phyloP scores from a whole-genome alignment of 2,888 invertebrate genomes.

The Petrolisthes cinctipes region DNA sequence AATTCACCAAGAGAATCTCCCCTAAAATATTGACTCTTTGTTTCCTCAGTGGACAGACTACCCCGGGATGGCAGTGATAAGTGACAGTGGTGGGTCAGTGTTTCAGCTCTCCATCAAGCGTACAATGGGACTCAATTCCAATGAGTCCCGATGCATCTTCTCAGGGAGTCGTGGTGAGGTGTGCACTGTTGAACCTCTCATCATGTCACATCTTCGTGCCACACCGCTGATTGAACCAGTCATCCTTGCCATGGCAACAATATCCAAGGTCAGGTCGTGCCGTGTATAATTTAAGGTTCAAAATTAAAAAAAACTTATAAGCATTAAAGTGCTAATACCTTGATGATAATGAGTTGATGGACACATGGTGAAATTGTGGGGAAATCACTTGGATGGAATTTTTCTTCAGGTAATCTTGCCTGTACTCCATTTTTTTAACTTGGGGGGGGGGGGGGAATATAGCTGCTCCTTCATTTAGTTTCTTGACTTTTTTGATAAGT shows the following conservation, averaged over 20 bases:
- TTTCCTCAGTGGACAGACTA: conserved; percentile 78
- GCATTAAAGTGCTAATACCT: too few relatives aligned
- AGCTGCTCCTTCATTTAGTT: too few relatives aligned
- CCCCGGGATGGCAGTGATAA: conserved; percentile 81
- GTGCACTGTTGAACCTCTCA: conserved; percentile 80
- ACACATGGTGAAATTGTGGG: too few relatives aligned
- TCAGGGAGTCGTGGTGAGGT: conserved; percentile 98
- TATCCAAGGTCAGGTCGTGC: conserved; percentile 81
- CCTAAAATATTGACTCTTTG: conserved; percentile 65
- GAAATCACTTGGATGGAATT: too few relatives aligned
- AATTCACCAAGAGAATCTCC: not conserved
- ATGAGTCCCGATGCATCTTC: conserved; percentile 89
- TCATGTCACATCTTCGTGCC: conserved; percentile 73
- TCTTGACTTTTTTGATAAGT: too few relatives aligned
- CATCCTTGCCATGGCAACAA: conserved; percentile 91
- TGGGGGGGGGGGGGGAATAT: too few relatives aligned
- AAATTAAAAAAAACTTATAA: too few relatives aligned
- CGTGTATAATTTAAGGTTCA: too few relatives aligned
- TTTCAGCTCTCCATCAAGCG: conserved; percentile 82
- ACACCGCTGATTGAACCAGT: conserved; percentile 82
- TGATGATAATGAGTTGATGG: too few relatives aligned
- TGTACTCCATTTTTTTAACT: too few relatives aligned
- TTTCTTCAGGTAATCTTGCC: too few relatives aligned
- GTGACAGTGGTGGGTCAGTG: conserved; percentile 95
- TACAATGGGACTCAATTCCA: conserved; percentile 77